Conservation (phyloP, 2,113 vertebrate species). For the Chascanopsetta lugubris region DNA sequence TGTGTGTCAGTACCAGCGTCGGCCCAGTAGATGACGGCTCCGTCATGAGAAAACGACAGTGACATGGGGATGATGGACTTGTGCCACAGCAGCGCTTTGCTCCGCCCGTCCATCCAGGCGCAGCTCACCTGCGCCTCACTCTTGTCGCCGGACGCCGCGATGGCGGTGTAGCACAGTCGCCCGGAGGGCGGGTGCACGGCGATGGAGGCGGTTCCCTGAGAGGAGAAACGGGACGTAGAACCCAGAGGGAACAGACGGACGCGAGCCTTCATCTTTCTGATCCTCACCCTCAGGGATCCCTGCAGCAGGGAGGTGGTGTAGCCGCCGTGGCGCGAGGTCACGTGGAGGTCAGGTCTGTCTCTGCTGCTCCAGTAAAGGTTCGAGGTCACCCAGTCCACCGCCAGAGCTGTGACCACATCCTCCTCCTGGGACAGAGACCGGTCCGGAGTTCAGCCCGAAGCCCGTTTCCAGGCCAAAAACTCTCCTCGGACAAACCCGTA, state of each 20-base stretch:
- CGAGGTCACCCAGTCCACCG: conserved; percentile 89
- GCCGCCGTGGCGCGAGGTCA: conserved; percentile 73
- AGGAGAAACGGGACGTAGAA: not conserved
- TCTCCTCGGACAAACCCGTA: too few species aligned
- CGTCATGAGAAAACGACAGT: conserved; percentile 78
- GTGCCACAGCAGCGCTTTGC: conserved; percentile 80
- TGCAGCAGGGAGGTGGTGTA: conserved; percentile 77
- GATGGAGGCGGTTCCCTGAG: conserved; percentile 72
- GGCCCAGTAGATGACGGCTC: conserved; percentile 88
- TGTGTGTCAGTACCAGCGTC: conserved; percentile 76
- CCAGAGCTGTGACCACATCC: conserved; percentile 80
- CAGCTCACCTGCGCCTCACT: conserved; percentile 74
- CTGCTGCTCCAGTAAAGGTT: conserved; percentile 90
- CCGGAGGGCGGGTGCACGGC: conserved; percentile 83
- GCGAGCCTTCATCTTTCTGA: too few species aligned
- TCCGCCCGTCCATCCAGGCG: conserved; percentile 86
- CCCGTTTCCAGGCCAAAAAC: too few species aligned
- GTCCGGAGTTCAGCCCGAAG: too few species aligned
- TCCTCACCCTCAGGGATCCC: conserved; percentile 57
- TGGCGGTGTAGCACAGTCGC: conserved; percentile 84
- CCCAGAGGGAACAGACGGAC: not conserved
- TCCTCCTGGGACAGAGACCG: conserved; percentile 41
- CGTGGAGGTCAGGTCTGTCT: conserved; percentile 70
- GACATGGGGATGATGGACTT: conserved; percentile 78
- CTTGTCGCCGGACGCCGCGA: not conserved